phyloP scores from a whole-genome alignment of 2,113 vertebrate species.

The Podarcis muralis region DNA sequence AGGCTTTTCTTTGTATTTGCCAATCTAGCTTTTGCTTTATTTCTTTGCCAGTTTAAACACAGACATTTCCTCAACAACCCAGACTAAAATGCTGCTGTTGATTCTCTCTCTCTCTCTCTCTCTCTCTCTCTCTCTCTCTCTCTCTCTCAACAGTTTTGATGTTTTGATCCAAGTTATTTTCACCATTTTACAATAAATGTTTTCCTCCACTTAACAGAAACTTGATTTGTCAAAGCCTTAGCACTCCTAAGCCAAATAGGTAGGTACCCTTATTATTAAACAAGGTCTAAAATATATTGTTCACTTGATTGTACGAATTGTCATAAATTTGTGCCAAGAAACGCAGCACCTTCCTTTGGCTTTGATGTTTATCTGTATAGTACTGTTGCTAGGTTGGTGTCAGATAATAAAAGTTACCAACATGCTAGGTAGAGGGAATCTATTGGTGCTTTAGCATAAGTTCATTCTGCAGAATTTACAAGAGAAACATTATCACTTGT shows the following conservation, averaged over 20 bases:
- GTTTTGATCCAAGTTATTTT: slow-evolving; percentile 14
- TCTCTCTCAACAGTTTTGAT: slow-evolving; percentile 42
- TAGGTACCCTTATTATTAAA: neutral
- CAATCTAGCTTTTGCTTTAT: slow-evolving; percentile 19
- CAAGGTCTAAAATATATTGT: slow-evolving; percentile 21
- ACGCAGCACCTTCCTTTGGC: slow-evolving; percentile 21
- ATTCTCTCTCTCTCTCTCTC: neutral
- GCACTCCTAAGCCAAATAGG: neutral
- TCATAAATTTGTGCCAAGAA: slow-evolving; percentile 1
- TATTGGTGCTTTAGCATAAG: neutral
- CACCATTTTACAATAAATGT: slow-evolving; percentile 4
- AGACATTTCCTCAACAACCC: slow-evolving; percentile 42
- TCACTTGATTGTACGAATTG: slow-evolving; percentile 12
- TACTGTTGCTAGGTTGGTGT: neutral
- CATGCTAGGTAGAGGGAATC: neutral
- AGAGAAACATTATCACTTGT: neutral
- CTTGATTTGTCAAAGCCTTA: neutral
- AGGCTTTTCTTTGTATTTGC: slow-evolving; percentile 13
- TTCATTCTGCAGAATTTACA: neutral
- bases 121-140: no score
- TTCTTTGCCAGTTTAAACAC: slow-evolving; percentile 55
- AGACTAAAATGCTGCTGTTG: slow-evolving; percentile 40
- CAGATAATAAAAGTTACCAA: neutral
- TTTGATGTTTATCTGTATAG: neutral
- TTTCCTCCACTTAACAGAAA: neutral